Evolutionary conservation across 2,797 vertebrate species (phyloP).

Genomic region (Sebastes hopkinsi): DNA sequence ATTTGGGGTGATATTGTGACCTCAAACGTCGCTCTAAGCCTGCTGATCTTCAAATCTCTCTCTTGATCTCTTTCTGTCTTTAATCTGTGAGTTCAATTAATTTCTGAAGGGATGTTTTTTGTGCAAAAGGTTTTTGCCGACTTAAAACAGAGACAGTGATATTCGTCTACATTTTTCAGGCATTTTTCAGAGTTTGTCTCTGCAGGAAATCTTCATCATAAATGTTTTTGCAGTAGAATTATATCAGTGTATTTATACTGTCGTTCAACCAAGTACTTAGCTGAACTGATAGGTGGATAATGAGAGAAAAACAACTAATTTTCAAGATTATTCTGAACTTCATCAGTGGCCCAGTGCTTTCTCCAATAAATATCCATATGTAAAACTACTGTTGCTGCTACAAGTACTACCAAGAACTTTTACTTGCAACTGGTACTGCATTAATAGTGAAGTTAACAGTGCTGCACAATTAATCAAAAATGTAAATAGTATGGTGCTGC

Average conservation of each 20-base stretch:
- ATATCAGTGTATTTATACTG: neutral
- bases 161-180: neutral
- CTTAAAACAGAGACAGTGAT: neutral
- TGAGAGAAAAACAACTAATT: neutral
- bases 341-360: neutral
- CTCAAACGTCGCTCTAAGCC: neutral
- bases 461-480: no score
- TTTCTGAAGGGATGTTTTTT: neutral
- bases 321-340: neutral
- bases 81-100: neutral
- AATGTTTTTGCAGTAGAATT: neutral
- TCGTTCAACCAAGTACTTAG: neutral
- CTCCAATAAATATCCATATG: neutral
- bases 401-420: neutral
- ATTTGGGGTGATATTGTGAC: neutral
- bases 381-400: neutral
- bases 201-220: neutral
- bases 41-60: neutral
- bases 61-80: neutral
- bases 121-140: neutral
- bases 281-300: neutral
- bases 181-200: neutral
- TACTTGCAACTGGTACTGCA: neutral
- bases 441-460: neutral
- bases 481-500: no score